Conservation (phyloP, 1,140 invertebrate species). For the Drosophila pallidifrons region DNA sequence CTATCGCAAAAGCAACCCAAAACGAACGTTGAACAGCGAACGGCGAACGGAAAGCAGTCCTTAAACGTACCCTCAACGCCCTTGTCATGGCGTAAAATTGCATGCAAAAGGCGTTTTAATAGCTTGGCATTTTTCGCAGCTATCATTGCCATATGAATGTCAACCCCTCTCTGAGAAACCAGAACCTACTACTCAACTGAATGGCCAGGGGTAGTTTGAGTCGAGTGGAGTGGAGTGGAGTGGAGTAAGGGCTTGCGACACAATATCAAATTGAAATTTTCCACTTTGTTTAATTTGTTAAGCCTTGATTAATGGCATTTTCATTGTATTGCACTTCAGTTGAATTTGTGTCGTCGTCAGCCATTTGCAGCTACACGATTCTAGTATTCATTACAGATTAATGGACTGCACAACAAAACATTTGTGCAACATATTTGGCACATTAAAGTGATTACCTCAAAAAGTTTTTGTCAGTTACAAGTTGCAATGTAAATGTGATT, state of each 20-base stretch:
- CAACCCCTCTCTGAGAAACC: slow-evolving; percentile 41
- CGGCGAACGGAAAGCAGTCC: slow-evolving; percentile 22
- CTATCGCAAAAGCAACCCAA: slow-evolving; percentile 47
- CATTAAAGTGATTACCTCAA: no score
- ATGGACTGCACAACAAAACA: neutral
- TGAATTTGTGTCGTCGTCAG: slow-evolving; percentile 15
- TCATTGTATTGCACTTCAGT: slow-evolving; percentile 53
- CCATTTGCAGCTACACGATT: slow-evolving; percentile 4
- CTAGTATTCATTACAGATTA: slow-evolving; percentile 19
- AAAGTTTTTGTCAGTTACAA: neutral
- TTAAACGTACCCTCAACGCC: slow-evolving; percentile 29
- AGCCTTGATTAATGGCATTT: slow-evolving; percentile 74
- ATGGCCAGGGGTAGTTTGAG: slow-evolving; percentile 20
- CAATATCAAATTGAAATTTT: slow-evolving; percentile 78
- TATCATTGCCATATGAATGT: slow-evolving; percentile 61
- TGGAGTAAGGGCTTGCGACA: neutral
- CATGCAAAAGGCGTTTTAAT: slow-evolving; percentile 68
- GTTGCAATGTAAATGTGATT: neutral
- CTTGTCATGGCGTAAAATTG: slow-evolving; percentile 32
- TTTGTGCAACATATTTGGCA: neutral
- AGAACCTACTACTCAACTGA: slow-evolving; percentile 12
- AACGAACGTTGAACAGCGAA: neutral
- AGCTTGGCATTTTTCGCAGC: slow-evolving; percentile 58
- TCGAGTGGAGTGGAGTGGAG: neutral
- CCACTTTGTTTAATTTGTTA: slow-evolving; percentile 78